A percentile compares a stretch with the other conserved stretches of the same genome.
These are phyloP conservation scores for Gymnocypris eckloni DNA, from an alignment of 2,797 vertebrate genomes.

Conservation along the genomic window DNA sequence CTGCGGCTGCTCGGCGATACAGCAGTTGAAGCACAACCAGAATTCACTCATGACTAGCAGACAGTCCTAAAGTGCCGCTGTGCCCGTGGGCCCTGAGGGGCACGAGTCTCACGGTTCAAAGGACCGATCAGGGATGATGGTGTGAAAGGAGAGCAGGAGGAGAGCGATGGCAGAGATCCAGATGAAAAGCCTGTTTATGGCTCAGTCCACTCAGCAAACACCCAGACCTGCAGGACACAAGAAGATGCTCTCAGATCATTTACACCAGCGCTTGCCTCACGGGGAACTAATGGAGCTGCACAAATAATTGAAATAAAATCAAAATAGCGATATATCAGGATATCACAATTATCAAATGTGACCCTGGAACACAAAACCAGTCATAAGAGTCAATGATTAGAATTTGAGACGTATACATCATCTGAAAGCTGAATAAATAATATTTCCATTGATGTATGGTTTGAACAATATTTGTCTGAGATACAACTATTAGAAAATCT, in stretches of 20 bases:
- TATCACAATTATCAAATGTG: no score
- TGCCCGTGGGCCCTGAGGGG: conserved; percentile 49
- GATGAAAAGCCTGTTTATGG: conserved; percentile 31
- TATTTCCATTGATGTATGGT: no score
- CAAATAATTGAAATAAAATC: neutral
- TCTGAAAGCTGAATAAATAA: no score
- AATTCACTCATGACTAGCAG: conserved; percentile 86
- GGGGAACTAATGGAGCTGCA: neutral
- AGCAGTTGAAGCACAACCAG: conserved; percentile 94
- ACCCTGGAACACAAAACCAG: no score
- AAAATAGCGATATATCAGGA: neutral
- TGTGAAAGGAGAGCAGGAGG: neutral
- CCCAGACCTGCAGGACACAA: conserved; percentile 57
- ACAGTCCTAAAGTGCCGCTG: conserved; percentile 68
- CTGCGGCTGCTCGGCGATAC: conserved; percentile 88
- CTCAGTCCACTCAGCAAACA: conserved; percentile 22
- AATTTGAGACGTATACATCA: no score
- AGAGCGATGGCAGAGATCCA: conserved; percentile 21
- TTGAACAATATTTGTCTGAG: no score
- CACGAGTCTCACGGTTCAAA: conserved; percentile 8
- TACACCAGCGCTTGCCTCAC: neutral
- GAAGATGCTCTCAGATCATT: conserved; percentile 34
- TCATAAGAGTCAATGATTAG: no score
- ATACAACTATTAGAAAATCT: no score
- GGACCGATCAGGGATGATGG: neutral